Evolutionary conservation across 2,888 invertebrate genomes (phyloP).

Genomic region (Polydrusus cervinus): DNA sequence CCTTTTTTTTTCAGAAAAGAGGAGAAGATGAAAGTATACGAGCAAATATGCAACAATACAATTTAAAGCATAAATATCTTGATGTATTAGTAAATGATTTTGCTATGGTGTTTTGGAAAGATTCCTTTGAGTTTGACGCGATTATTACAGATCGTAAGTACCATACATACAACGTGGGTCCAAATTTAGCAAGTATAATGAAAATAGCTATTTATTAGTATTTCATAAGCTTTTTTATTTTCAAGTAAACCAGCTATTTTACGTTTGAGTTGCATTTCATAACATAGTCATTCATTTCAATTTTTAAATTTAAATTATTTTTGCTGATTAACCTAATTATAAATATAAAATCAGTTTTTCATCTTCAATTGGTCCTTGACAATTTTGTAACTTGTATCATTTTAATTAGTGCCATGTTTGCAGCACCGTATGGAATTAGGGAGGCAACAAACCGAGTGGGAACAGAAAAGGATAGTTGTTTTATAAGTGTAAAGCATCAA

Average conservation of each 20-base stretch:
- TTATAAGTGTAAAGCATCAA: constrained; percentile 78
- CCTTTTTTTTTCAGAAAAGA: constrained; percentile 72
- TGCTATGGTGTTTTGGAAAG: constrained; percentile 86
- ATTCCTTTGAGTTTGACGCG: constrained; percentile 85
- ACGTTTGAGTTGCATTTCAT: no score
- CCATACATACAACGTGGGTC: not conserved
- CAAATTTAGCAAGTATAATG: no score
- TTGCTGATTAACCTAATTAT: no score
- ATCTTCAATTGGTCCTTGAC: no score
- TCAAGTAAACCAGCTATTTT: no score
- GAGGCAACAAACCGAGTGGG: constrained; percentile 94
- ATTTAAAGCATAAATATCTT: constrained; percentile 82
- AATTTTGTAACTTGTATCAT: no score
- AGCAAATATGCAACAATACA: constrained; percentile 93
- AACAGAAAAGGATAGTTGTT: constrained; percentile 75
- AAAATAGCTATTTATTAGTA: not conserved
- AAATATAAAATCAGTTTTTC: no score
- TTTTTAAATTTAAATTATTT: no score
- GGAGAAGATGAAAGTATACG: constrained; percentile 90
- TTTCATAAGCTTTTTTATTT: not conserved
- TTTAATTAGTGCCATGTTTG: not conserved
- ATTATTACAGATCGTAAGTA: constrained; percentile 95
- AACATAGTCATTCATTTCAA: no score
- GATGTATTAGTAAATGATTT: constrained; percentile 96
- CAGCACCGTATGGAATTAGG: constrained; percentile 98